phyloP scores from a whole-genome alignment of 2,888 invertebrate genomes.

The Siphlonurus alternatus region DNA sequence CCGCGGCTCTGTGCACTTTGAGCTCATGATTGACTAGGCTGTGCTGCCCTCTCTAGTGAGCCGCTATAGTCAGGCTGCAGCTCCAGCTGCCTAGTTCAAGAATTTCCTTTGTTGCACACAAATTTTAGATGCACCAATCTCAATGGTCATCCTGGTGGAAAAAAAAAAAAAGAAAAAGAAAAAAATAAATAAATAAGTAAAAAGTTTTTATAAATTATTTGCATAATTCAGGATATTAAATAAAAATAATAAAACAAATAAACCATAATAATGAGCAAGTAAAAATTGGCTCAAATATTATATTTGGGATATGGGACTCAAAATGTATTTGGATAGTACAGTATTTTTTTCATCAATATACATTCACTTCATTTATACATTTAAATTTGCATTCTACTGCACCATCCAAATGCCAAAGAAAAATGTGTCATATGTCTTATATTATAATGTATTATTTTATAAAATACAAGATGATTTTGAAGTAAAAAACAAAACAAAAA shows the following conservation, averaged over 20 bases:
- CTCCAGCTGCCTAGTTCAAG: background rate
- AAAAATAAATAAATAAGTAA: background rate
- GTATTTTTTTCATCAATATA: background rate
- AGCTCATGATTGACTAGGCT: conserved; percentile 78
- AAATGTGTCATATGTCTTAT: background rate
- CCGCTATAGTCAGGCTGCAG: background rate
- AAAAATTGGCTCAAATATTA: background rate
- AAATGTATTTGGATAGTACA: background rate
- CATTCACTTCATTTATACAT: background rate
- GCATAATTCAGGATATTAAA: background rate
- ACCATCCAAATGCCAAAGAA: background rate
- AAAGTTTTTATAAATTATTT: background rate
- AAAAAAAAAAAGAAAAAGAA: background rate
- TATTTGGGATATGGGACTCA: background rate
- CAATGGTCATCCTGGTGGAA: background rate
- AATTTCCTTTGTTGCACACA: background rate
- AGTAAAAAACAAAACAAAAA: background rate
- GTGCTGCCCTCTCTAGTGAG: background rate
- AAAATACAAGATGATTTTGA: background rate
- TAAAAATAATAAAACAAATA: background rate
- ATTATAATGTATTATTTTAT: background rate
- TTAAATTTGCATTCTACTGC: background rate
- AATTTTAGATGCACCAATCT: background rate
- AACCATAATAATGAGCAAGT: background rate
- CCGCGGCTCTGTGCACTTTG: conserved; percentile 87